Evolutionary conservation across 2,113 vertebrate genomes (phyloP).

Genomic region (Ophthalmotilapia sp.): DNA sequence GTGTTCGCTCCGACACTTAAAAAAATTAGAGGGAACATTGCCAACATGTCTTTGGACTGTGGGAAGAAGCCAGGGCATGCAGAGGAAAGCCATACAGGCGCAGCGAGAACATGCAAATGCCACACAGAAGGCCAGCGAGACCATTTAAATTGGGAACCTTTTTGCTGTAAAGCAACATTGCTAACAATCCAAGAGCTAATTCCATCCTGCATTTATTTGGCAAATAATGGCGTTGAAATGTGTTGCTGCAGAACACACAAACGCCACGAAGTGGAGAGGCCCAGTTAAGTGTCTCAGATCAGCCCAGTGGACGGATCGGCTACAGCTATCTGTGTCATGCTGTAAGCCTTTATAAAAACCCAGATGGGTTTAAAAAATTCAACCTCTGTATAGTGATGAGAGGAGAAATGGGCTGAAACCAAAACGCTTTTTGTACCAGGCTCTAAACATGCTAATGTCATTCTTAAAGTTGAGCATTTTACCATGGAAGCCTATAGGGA

Average conservation of each 20-base stretch:
- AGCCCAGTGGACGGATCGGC: accelerated
- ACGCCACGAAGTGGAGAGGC: background rate
- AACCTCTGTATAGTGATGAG: background rate
- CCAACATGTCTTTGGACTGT: background rate
- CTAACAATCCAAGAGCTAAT: background rate
- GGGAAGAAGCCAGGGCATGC: background rate
- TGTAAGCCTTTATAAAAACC: background rate
- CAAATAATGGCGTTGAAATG: background rate
- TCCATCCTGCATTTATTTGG: background rate
- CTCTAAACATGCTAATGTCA: background rate
- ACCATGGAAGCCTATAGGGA: background rate
- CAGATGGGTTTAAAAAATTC: background rate
- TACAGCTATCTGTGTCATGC: background rate
- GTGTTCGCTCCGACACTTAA: background rate
- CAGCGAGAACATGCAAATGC: accelerated
- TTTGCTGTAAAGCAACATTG: background rate
- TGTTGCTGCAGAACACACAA: background rate
- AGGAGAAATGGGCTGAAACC: background rate
- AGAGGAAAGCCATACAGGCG: background rate
- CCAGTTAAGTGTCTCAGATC: background rate
- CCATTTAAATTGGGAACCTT: background rate
- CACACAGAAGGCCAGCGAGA: background rate
- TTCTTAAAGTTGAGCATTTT: background rate
- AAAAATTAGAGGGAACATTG: background rate
- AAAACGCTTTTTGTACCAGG: accelerated